Evolutionary conservation across 2,888 invertebrate species (phyloP).

Genomic region (Antheraea assamensis): DNA sequence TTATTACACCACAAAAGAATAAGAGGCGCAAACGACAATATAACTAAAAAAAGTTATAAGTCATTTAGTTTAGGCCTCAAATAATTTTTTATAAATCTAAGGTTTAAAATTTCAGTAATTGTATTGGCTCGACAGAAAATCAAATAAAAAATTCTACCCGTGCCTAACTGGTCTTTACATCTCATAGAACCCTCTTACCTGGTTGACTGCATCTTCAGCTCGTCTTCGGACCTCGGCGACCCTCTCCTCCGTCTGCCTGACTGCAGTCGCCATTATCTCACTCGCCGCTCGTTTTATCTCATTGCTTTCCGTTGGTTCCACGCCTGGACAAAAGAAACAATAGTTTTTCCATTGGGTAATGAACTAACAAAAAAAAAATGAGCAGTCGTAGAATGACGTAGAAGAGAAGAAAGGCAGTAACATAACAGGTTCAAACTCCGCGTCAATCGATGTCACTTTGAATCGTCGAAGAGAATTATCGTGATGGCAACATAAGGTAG

Average conservation of each 20-base stretch:
- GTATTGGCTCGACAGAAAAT: not conserved
- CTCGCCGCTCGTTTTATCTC: conserved; percentile 84
- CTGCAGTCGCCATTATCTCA: conserved; percentile 79
- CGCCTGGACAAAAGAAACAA: conserved; percentile 40
- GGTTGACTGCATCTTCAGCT: conserved; percentile 91
- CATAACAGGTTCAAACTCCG: too few species aligned
- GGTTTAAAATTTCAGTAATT: not conserved
- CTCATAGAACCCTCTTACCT: conserved; percentile 57
- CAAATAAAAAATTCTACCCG: too few species aligned
- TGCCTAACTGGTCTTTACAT: not conserved
- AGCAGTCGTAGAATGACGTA: not conserved
- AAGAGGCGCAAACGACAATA: too few species aligned
- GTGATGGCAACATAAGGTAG: too few species aligned
- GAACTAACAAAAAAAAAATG: not conserved
- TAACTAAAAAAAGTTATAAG: too few species aligned
- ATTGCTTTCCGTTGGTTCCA: conserved; percentile 70
- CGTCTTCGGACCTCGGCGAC: conserved; percentile 93
- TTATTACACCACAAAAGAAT: too few species aligned
- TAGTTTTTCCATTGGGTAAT: not conserved
- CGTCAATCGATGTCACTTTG: too few species aligned
- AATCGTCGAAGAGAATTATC: too few species aligned
- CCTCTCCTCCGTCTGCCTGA: conserved; percentile 92
- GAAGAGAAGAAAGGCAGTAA: too few species aligned
- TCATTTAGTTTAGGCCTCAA: too few species aligned
- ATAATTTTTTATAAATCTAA: not conserved